Conservation (phyloP, 1,140 invertebrate species). For the Drosophila triauraria region DNA sequence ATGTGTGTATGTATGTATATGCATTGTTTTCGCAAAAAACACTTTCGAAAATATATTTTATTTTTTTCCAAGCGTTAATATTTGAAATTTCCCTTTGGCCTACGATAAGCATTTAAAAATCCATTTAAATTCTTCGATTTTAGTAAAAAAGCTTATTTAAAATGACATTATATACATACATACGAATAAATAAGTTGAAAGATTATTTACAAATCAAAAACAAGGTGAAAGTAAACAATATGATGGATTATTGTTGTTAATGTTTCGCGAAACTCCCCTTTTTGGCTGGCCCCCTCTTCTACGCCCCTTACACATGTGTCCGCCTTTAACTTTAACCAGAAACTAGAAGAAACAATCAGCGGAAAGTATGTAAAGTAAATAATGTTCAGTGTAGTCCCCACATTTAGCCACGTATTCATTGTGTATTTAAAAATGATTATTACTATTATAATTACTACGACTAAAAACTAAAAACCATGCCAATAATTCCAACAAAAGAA, state of each 20-base stretch:
- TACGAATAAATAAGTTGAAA: constrained; percentile 46
- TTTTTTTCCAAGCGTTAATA: constrained; percentile 7
- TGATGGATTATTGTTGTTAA: constrained; percentile 81
- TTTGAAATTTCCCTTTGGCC: constrained; percentile 10
- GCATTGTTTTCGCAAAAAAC: constrained; percentile 29
- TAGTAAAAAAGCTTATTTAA: constrained; percentile 20
- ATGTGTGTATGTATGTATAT: constrained; percentile 57
- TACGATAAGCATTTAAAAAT: constrained; percentile 5
- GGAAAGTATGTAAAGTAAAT: constrained; percentile 39
- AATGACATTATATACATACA: constrained; percentile 42
- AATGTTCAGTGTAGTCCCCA: constrained; percentile 35
- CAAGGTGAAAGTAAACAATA: constrained; percentile 83
- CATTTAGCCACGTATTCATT: constrained; percentile 34
- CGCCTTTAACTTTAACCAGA: constrained; percentile 13
- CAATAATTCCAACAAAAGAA: constrained; percentile 32
- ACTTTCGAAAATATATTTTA: constrained; percentile 10
- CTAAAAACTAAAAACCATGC: constrained; percentile 7
- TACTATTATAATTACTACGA: constrained; percentile 23
- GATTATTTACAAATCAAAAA: constrained; percentile 62
- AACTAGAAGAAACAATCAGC: constrained; percentile 47
- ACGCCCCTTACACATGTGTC: constrained; percentile 2
- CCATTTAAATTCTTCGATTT: constrained; percentile 5
- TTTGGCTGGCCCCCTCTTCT: constrained; percentile 15
- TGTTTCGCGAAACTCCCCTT: constrained; percentile 46
- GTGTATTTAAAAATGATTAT: constrained; percentile 33